Percentiles rank a stretch among this genome's conserved stretches.
Evolutionary conservation across 2,797 vertebrate species (phyloP).

Genomic region (Leuciscus waleckii): DNA sequence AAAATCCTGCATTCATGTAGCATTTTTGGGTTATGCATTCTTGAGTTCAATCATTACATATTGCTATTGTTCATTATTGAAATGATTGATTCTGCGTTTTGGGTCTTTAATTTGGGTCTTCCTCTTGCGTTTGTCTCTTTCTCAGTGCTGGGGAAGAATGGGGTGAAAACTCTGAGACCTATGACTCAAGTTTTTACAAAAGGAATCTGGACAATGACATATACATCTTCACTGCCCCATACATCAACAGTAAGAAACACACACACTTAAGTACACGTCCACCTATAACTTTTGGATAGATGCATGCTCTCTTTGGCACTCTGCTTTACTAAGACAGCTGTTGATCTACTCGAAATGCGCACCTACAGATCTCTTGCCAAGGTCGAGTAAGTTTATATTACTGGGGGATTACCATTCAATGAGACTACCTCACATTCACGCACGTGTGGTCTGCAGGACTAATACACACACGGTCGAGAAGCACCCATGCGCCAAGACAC

Average conservation of each 20-base stretch:
- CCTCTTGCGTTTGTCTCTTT: not conserved
- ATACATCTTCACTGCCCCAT: constrained; percentile 95
- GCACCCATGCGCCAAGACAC: constrained; percentile 13
- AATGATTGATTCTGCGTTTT: not conserved
- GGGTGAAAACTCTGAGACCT: constrained; percentile 93
- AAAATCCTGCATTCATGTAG: not conserved
- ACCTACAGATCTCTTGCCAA: constrained; percentile 53
- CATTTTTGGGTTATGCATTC: not conserved
- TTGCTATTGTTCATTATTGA: not conserved
- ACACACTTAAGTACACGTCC: constrained; percentile 1
- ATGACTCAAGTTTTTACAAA: constrained; percentile 98
- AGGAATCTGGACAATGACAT: constrained; percentile 96
- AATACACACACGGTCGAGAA: constrained; percentile 10
- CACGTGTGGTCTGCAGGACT: constrained; percentile 55
- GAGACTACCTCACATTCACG: constrained; percentile 55
- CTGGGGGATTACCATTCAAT: constrained; percentile 50
- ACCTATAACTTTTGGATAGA: constrained; percentile 7
- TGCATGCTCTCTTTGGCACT: constrained; percentile 49
- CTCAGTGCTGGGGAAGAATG: constrained; percentile 91
- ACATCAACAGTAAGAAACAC: constrained; percentile 89
- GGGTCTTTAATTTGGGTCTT: not conserved
- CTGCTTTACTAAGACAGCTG: constrained; percentile 52
- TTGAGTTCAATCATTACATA: not conserved
- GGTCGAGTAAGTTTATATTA: constrained; percentile 53
- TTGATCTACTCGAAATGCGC: constrained; percentile 48